phyloP scores from a whole-genome alignment of 1,140 invertebrate species.

The Campoletis sonorensis region DNA sequence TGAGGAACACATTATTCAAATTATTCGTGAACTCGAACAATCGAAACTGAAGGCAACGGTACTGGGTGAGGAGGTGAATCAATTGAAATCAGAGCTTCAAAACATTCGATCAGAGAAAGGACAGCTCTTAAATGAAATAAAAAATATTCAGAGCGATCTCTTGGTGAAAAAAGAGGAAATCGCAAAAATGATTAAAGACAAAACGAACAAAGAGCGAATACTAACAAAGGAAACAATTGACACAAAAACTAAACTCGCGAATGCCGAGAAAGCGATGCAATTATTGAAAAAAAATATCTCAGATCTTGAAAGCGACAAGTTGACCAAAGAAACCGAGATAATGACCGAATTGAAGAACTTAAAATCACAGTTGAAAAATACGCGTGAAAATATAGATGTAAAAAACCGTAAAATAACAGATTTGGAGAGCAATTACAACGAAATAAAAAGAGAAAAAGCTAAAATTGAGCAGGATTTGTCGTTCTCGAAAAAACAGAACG shows the following conservation, averaged over 20 bases:
- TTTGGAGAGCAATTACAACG: constrained; percentile 41
- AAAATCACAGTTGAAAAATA: constrained; percentile 33
- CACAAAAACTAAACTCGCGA: constrained; percentile 1
- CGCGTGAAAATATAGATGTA: constrained; percentile 30
- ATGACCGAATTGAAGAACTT: constrained; percentile 44
- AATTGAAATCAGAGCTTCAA: constrained; percentile 41
- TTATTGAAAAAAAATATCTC: constrained; percentile 9
- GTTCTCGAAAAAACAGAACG: constrained; percentile 32
- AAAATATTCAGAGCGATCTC: constrained; percentile 44
- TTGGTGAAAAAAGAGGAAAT: constrained; percentile 47
- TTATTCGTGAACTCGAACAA: constrained; percentile 34
- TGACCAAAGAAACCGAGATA: constrained; percentile 24
- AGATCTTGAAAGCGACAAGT: constrained; percentile 32
- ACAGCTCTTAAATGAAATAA: constrained; percentile 47
- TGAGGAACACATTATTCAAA: constrained; percentile 15
- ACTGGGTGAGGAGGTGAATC: constrained; percentile 45
- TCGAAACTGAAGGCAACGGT: constrained; percentile 28
- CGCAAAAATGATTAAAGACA: constrained; percentile 32
- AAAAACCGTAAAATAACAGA: constrained; percentile 34
- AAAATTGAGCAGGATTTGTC: constrained; percentile 47
- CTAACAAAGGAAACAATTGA: constrained; percentile 12
- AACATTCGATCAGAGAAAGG: constrained; percentile 48
- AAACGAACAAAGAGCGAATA: background rate
- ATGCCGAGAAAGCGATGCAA: background rate
- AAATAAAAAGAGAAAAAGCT: constrained; percentile 51